Evolutionary conservation across 2,797 vertebrate species (phyloP).

Genomic region (Arrhamphus sclerolepis): DNA sequence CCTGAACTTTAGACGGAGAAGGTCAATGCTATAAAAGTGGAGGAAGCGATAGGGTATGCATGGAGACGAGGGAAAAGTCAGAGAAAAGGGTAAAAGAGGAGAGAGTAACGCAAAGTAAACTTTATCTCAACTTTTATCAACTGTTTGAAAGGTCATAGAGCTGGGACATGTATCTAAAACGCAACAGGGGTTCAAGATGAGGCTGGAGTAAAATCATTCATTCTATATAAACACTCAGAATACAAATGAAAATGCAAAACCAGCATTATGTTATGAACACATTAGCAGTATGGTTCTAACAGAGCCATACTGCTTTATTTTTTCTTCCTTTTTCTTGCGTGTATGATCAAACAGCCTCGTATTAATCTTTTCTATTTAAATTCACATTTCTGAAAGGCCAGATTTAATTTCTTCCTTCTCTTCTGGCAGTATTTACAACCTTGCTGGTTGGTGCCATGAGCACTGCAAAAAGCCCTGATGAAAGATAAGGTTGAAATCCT

Average conservation of each 20-base stretch:
- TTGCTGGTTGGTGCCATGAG: too few relatives aligned
- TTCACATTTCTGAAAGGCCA: too few relatives aligned
- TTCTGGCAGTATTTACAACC: too few relatives aligned
- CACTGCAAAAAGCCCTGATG: too few relatives aligned
- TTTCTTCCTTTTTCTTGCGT: too few relatives aligned
- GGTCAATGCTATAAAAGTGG: constrained; percentile 18
- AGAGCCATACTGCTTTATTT: too few relatives aligned
- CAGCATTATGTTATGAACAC: constrained; percentile 8
- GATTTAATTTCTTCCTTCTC: too few relatives aligned
- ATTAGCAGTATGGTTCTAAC: neutral
- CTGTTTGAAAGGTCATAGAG: constrained; percentile 12
- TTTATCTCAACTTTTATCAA: constrained; percentile 16
- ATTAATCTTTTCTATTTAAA: too few relatives aligned
- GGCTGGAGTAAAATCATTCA: neutral
- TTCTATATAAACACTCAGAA: neutral
- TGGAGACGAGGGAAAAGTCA: constrained; percentile 18
- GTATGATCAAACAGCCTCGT: too few relatives aligned
- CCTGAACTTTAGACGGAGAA: constrained; percentile 1
- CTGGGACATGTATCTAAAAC: neutral
- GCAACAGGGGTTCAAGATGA: constrained; percentile 6
- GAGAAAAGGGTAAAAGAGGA: constrained; percentile 10
- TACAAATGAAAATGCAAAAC: constrained; percentile 2
- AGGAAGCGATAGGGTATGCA: constrained; percentile 6
- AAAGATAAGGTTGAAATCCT: too few relatives aligned
- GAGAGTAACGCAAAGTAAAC: constrained; percentile 20